Evolutionary conservation across 2,113 vertebrate genomes (phyloP).

Genomic region (Cyphomyrus discorhynchus): DNA sequence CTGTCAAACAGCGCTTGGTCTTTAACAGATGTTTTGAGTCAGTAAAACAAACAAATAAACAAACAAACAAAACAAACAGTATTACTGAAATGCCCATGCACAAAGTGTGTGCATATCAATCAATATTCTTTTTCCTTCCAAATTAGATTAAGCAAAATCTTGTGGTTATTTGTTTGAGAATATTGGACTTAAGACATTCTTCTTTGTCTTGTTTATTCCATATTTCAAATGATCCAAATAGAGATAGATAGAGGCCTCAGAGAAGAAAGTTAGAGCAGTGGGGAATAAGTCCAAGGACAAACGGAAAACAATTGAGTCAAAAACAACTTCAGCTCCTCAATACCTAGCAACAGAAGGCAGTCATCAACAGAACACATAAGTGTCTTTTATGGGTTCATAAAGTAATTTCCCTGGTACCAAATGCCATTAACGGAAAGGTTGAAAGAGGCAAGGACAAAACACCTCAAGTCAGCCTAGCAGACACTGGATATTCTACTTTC

Average conservation of each 20-base stretch:
- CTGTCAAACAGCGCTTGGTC: not conserved
- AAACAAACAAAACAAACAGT: constrained; percentile 38
- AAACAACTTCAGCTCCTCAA: constrained; percentile 32
- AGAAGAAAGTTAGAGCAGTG: constrained; percentile 31
- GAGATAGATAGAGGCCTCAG: constrained; percentile 29
- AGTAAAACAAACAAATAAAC: not conserved
- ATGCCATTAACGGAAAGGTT: constrained; percentile 57
- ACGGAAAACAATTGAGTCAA: constrained; percentile 25
- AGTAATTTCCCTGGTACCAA: constrained; percentile 60
- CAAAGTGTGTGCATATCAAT: constrained; percentile 21
- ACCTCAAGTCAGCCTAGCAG: constrained; percentile 53
- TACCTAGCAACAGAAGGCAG: constrained; percentile 33
- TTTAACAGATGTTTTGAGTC: not conserved
- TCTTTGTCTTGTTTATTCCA: not conserved
- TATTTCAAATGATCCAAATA: constrained; percentile 12
- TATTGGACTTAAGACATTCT: not conserved
- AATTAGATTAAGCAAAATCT: constrained; percentile 24
- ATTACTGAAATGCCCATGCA: not conserved
- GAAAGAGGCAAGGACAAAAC: constrained; percentile 50
- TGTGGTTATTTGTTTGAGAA: not conserved
- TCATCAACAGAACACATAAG: constrained; percentile 41
- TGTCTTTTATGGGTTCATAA: constrained; percentile 57
- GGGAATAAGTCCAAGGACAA: constrained; percentile 26
- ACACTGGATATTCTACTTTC: constrained; percentile 47
- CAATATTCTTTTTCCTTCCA: constrained; percentile 10